Evolutionary conservation across 2,888 invertebrate genomes (phyloP).

Genomic region (Spodoptera littoralis): DNA sequence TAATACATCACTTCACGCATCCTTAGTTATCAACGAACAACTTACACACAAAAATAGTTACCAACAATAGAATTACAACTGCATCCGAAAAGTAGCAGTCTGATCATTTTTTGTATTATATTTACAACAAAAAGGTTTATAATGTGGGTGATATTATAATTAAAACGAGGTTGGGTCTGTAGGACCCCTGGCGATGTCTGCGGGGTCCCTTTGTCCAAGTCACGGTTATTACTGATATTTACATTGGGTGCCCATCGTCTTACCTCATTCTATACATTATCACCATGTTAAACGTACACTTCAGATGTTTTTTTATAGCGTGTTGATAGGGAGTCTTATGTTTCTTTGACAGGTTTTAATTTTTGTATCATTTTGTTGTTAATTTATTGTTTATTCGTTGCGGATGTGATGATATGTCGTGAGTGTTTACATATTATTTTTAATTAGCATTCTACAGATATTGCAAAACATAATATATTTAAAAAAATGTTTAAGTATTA

Average conservation of each 20-base stretch:
- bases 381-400: slow-evolving; percentile 28
- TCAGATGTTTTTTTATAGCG: slow-evolving; percentile 53
- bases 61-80: slow-evolving; percentile 60
- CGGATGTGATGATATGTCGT: slow-evolving; percentile 34
- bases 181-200: slow-evolving; percentile 79
- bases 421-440: neutral
- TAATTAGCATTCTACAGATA: too few species aligned
- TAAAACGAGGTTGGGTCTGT: slow-evolving; percentile 78
- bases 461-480: too few species aligned
- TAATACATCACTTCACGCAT: slow-evolving; percentile 56
- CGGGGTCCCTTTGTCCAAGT: slow-evolving; percentile 82
- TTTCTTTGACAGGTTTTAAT: slow-evolving; percentile 51
- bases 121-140: slow-evolving; percentile 76
- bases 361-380: slow-evolving; percentile 29
- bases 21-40: slow-evolving; percentile 58
- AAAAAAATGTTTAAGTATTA: neutral
- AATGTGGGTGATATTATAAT: slow-evolving; percentile 89
- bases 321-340: slow-evolving; percentile 55
- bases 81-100: slow-evolving; percentile 75
- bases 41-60: slow-evolving; percentile 58
- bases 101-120: slow-evolving; percentile 54
- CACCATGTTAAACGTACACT: slow-evolving; percentile 49
- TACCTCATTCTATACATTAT: slow-evolving; percentile 74
- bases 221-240: slow-evolving; percentile 86
- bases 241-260: slow-evolving; percentile 82